These are phyloP conservation scores for Puntigrus tetrazona DNA, from an alignment of 2,113 vertebrate species.

Conservation along the genomic window DNA sequence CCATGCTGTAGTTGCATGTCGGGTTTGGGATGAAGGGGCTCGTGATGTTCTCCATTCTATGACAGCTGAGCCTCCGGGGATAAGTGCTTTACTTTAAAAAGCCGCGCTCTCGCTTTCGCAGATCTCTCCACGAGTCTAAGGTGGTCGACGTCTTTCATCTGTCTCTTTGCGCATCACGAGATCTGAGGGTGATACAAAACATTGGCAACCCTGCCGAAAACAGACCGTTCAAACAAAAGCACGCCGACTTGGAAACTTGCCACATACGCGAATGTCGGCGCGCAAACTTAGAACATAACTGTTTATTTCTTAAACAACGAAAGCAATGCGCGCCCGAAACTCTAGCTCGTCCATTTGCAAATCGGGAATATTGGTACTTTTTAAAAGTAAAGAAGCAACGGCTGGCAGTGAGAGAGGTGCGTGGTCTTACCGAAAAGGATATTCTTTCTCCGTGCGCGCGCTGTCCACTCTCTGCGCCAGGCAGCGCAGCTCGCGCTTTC, in stretches of 20 bases:
- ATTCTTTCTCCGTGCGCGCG: slow-evolving; percentile 5
- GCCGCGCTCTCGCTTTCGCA: not conserved
- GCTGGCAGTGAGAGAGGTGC: not conserved
- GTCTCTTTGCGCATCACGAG: slow-evolving; percentile 40
- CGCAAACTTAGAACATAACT: not conserved
- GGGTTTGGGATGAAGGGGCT: not conserved
- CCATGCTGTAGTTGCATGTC: slow-evolving; percentile 68
- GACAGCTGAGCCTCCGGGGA: not conserved
- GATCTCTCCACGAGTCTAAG: slow-evolving; percentile 7
- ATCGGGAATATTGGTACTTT: not conserved
- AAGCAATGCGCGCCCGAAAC: not conserved
- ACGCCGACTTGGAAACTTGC: not conserved
- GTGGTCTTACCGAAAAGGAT: slow-evolving; percentile 47
- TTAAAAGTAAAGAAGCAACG: not conserved
- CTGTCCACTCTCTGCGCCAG: slow-evolving; percentile 3
- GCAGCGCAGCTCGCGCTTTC: slow-evolving; percentile 33
- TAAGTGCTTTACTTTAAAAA: slow-evolving; percentile 26
- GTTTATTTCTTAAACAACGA: not conserved
- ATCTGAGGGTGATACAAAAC: slow-evolving; percentile 30
- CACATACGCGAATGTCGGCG: not conserved
- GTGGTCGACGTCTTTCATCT: slow-evolving; percentile 5
- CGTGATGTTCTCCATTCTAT: slow-evolving; percentile 73
- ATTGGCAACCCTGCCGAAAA: not conserved
- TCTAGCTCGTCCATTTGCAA: not conserved
- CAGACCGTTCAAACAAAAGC: not conserved